phyloP scores from a whole-genome alignment of 2,888 invertebrate genomes.

The Magallana nippona region DNA sequence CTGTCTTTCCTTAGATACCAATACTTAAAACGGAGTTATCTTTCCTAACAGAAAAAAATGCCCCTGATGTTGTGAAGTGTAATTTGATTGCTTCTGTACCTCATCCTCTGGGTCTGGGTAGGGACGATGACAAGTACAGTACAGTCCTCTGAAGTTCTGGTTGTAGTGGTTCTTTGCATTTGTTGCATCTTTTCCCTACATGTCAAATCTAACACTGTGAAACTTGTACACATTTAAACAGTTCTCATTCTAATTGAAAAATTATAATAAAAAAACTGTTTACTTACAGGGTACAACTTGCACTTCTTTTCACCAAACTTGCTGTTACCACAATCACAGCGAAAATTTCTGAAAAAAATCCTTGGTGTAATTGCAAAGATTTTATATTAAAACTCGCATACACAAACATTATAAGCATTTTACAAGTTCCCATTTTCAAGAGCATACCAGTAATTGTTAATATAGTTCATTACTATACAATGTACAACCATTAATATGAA shows the following conservation, averaged over 20 bases:
- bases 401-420: no score
- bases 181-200: constrained; percentile 56
- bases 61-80: no score
- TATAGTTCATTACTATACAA: no score
- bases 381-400: no score
- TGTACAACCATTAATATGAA: no score
- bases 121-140: constrained; percentile 94
- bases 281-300: constrained; percentile 84
- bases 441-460: no score
- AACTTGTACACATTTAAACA: not conserved
- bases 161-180: constrained; percentile 86
- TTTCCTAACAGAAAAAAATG: not conserved
- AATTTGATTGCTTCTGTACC: constrained; percentile 71
- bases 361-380: no score
- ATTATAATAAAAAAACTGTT: not conserved
- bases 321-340: constrained; percentile 95
- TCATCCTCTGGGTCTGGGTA: constrained; percentile 94
- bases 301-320: constrained; percentile 82
- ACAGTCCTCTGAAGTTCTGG: constrained; percentile 95
- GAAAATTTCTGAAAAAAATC: constrained; percentile 86
- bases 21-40: not conserved
- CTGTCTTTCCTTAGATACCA: no score
- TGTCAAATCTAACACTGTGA: not conserved
- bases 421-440: no score
- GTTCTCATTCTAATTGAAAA: not conserved